Conservation (phyloP, 1,140 invertebrate genomes). For the Cardiocondyla obscurior region DNA sequence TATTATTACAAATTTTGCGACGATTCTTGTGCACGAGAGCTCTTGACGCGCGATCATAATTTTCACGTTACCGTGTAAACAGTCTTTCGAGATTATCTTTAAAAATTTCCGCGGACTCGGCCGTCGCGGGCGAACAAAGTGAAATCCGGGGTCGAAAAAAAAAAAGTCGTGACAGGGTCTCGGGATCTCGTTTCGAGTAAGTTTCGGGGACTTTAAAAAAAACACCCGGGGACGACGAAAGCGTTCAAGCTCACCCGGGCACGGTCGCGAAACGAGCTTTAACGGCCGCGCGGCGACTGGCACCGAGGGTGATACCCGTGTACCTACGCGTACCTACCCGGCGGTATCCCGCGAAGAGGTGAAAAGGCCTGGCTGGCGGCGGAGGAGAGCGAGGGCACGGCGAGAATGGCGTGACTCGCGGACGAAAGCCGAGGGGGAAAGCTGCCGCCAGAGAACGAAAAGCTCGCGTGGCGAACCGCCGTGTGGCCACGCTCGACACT, state of each 20-base stretch:
- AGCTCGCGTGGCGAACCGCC: conserved; percentile 82
- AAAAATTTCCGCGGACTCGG: neutral
- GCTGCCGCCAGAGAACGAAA: conserved; percentile 75
- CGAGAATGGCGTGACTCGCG: conserved; percentile 76
- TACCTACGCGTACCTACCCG: conserved; percentile 65
- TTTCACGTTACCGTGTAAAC: neutral
- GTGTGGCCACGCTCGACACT: conserved; percentile 82
- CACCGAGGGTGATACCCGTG: conserved; percentile 79
- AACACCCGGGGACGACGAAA: neutral
- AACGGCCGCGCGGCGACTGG: conserved; percentile 79
- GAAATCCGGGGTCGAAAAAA: neutral
- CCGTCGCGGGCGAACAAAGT: neutral
- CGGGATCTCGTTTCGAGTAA: neutral
- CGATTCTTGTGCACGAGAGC: neutral
- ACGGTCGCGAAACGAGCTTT: conserved; percentile 68
- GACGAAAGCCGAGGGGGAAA: conserved; percentile 66
- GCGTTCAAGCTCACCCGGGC: neutral
- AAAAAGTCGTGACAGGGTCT: neutral
- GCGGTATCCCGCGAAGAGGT: conserved; percentile 57
- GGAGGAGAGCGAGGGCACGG: conserved; percentile 58
- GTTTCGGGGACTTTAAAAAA: neutral
- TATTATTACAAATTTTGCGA: neutral
- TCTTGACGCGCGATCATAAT: neutral
- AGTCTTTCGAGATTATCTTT: neutral
- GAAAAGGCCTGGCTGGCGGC: conserved; percentile 67